A percentile compares a stretch with the other conserved stretches of the same genome.
Evolutionary conservation across 2,113 vertebrate species (phyloP).

Genomic region (Atlantisia rogersi): DNA sequence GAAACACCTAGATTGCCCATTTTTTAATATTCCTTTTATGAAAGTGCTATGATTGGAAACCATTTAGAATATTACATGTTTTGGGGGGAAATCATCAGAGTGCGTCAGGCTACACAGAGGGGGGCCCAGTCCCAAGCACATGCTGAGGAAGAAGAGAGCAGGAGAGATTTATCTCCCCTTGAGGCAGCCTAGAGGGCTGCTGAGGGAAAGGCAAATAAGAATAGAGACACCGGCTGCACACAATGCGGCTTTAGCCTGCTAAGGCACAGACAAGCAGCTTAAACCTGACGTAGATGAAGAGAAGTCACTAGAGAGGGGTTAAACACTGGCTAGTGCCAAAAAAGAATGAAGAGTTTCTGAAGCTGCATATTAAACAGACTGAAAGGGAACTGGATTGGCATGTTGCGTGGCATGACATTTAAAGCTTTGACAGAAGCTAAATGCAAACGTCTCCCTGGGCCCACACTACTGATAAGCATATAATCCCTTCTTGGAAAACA

Average conservation of each 20-base stretch:
- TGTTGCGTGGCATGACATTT: neutral
- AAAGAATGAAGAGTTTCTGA: neutral
- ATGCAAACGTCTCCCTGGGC: neutral
- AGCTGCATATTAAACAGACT: neutral
- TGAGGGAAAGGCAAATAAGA: neutral
- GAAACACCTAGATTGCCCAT: neutral
- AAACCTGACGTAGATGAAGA: neutral
- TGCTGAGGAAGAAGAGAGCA: neutral
- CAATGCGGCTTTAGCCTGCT: neutral
- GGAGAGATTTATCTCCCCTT: neutral
- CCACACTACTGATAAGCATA: neutral
- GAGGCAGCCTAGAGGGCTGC: neutral
- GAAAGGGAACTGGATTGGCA: neutral
- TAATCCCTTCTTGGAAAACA: neutral
- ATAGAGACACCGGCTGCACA: neutral
- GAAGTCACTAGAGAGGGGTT: neutral
- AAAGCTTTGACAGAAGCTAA: neutral
- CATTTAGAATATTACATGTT: neutral
- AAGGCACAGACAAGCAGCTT: neutral
- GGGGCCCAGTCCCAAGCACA: neutral
- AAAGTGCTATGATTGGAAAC: neutral
- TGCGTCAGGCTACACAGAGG: neutral
- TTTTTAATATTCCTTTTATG: neutral
- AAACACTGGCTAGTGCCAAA: neutral
- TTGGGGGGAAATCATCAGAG: neutral